Evolutionary conservation across 2,888 invertebrate species (phyloP), one percentile per base, ranked within the genome.

Genomic region (Dinocampus coccinellae): DNA sequence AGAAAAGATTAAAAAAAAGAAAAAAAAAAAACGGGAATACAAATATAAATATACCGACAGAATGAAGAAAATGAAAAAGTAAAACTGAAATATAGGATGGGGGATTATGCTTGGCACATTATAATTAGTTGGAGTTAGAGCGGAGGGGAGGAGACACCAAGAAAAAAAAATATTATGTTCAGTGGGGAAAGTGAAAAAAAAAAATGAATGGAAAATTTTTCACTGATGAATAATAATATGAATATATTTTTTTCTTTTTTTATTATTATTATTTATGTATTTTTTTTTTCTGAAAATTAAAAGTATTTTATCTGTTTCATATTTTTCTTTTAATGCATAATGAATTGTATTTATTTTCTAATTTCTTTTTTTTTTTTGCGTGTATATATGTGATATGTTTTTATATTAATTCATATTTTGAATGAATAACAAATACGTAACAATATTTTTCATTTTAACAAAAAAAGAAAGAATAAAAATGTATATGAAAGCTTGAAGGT

Each of bases 91-190:
- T n/a, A 26, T 26, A 55, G 13, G 29, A 6, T 60, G 34, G 61
- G 67, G 67, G 55, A 57, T 55, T 36, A 66, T 66, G 57, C 42
- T 36, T 62, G 55, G 70, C 63, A 63, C 36, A 53, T 77, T 74
- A 76, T 77, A 79, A 79, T 80, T 80, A 78, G 77, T 72, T 7
- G 24, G n/a, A n/a, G n/a, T n/a, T n/a, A n/a, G n/a, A n/a, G n/a
- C n/a, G n/a, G 52, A 36, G 65, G 55, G 24, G 33, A 57, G 52
- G 61, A 73, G 47, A 75, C 6, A 47, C 16, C 42, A 6, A n/a
- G 1, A 7, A 47, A 47, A 47, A 47, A 47, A 47, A 47, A 36
- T 9, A 10, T 9, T n/a, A n/a, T n/a, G n/a, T n/a, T n/a, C n/a
- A n/a, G n/a, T n/a, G n/a, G n/a, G n/a, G n/a, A n/a, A n/a, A n/a